Evolutionary conservation across 2,113 vertebrate genomes (phyloP), one percentile per base, ranked within the genome.

Genomic region (Mobula birostris): DNA sequence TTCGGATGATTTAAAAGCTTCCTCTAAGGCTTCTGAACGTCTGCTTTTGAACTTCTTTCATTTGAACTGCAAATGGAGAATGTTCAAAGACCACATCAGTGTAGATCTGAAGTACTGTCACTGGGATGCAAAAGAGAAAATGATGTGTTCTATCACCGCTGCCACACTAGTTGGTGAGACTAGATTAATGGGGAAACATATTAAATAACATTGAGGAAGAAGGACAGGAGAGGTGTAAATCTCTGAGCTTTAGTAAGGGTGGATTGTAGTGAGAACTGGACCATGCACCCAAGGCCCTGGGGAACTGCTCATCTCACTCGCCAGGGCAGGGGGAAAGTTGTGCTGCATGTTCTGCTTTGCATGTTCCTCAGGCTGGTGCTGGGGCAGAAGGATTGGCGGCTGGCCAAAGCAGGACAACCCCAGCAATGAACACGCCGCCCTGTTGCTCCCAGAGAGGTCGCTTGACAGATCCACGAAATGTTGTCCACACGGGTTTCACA

Each of bases 41-140:
- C 24, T 27, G 5, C 29, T 68, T 90, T 48, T 70, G 5, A 72
- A 36, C 19, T 74, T 74, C 24, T 74, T 93, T 93, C 48, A 29
- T 93, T 93, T 74, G 19, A 93, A 93, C 68, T 93, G 68, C 70
- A 76, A 76, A 76, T 93, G 32, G 91, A 93, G 91, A 93, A 93
- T 93, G 70, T 93, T 93, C 70, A 93, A 93, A 93, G 91, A 74
- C 68, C 70, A 72, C 19, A 15, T 14, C 19, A 14, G 11, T 93
- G 68, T 27, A 93, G 21, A 72, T 61, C 24, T n/a, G 56, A 90
- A 66, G 85, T 93, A 93, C 91, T 93, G 91, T 93, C 91, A 74
- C 66, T 93, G 91, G 72, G 91, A 93, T 40, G 91, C 91, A 74
- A 93, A 93, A 93, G 66, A 93, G 91, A 93, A 93, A 72, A 76